These are phyloP conservation scores for Halictus ligatus DNA, from an alignment of 2,888 invertebrate genomes.

Conservation along the genomic window DNA sequence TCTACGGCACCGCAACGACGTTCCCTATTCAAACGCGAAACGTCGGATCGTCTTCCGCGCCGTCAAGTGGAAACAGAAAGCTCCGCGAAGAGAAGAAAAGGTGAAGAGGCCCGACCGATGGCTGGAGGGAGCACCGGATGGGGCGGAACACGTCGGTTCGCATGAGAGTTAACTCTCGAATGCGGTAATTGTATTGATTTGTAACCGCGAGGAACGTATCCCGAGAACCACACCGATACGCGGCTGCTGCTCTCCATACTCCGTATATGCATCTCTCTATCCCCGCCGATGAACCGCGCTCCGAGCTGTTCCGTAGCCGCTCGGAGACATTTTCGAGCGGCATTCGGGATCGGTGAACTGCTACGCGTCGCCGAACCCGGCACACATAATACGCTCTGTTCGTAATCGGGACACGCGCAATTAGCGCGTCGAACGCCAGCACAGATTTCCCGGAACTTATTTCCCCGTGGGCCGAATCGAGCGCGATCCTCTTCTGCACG, in stretches of 20 bases:
- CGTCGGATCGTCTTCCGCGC: conserved; percentile 65
- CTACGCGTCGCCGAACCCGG: conserved; percentile 13
- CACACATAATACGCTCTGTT: conserved; percentile 17
- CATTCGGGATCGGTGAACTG: conserved; percentile 49
- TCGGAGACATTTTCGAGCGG: conserved; percentile 37
- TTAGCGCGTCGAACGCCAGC: neutral
- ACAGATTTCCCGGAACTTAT: neutral
- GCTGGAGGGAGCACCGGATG: conserved; percentile 31
- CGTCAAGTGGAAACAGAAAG: conserved; percentile 68
- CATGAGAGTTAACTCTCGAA: conserved; percentile 59
- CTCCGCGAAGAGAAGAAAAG: conserved; percentile 51
- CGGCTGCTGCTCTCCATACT: neutral
- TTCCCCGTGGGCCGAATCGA: conserved; percentile 12
- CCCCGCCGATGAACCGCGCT: neutral
- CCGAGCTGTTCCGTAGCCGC: neutral
- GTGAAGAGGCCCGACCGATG: conserved; percentile 19
- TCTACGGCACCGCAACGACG: conserved; percentile 44
- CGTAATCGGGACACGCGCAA: conserved; percentile 9
- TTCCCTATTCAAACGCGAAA: conserved; percentile 63
- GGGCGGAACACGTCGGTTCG: conserved; percentile 47
- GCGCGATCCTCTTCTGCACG: neutral
- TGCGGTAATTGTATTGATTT: conserved; percentile 62
- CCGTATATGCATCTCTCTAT: neutral
- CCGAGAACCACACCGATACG: conserved; percentile 10
- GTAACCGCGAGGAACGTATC: conserved; percentile 41